Conservation (phyloP, 2,888 invertebrate species). For the Buathra laborator region DNA sequence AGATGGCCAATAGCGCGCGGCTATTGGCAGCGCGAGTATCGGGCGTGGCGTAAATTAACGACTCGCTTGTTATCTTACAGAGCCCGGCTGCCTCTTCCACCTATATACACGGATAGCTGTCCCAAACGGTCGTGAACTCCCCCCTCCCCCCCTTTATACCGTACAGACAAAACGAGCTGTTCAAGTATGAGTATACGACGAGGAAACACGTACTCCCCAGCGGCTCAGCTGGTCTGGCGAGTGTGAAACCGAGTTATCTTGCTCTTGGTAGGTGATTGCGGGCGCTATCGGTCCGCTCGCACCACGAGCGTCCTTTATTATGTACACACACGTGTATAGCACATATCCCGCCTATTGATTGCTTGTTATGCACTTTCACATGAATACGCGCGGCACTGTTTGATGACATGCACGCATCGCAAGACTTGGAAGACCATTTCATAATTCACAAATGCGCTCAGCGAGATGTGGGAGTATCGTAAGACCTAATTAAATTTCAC, state of each 20-base stretch:
- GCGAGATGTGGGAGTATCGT: slow-evolving; percentile 13
- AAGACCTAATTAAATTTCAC: slow-evolving; percentile 60
- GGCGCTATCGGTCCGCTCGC: slow-evolving; percentile 32
- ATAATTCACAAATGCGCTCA: neutral
- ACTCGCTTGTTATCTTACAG: slow-evolving; percentile 66
- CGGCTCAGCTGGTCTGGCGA: slow-evolving; percentile 48
- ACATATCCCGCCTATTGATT: slow-evolving; percentile 2
- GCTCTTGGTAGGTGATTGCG: slow-evolving; percentile 57
- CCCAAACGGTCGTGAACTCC: slow-evolving; percentile 38
- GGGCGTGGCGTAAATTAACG: slow-evolving; percentile 66
- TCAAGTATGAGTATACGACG: slow-evolving; percentile 22
- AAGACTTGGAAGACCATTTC: neutral
- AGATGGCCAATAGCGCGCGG: slow-evolving; percentile 40
- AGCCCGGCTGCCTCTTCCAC: slow-evolving; percentile 33
- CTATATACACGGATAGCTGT: slow-evolving; percentile 36
- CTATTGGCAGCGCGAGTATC: slow-evolving; percentile 42
- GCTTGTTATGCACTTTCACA: neutral
- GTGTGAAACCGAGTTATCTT: slow-evolving; percentile 58
- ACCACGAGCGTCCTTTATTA: slow-evolving; percentile 40
- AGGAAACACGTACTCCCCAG: slow-evolving; percentile 30
- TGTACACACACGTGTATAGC: slow-evolving; percentile 8
- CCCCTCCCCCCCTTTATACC: slow-evolving; percentile 6
- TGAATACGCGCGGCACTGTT: slow-evolving; percentile 13
- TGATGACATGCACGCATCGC: neutral
- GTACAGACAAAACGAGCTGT: slow-evolving; percentile 23